Evolutionary conservation across 2,888 invertebrate genomes (phyloP), one percentile per base, ranked within the genome.

Genomic region (Cantharis nigra): DNA sequence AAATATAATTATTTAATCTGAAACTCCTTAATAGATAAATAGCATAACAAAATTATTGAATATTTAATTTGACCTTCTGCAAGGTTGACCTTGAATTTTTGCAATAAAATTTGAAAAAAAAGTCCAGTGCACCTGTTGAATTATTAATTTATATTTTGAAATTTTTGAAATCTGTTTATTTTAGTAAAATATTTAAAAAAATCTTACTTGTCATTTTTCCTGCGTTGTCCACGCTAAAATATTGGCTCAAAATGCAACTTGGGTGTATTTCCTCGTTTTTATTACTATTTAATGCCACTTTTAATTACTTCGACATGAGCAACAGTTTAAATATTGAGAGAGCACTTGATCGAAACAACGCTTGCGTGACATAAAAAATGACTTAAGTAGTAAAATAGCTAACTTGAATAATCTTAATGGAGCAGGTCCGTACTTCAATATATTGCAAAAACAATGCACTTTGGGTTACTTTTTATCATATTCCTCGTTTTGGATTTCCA

Each of bases 41-140:
- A n/a, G 23, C 16, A 18, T 26, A 16, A 49, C 14, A 72, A n/a
- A 67, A 72, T 67, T 49, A 72, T 67, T 49, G 14, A 33, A 63
- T n/a, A n/a, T 49, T 49, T 49, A 63, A 62, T 64, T 62, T 69
- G 74, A 74, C 74, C 74, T 73, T 73, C 73, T 63, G 49, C 69
- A 74, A 74, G 74, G 49, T 74, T 74, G 74, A 74, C 74, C 74
- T 74, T 74, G 63, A 69, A 62, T 13, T 11, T 33, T 20, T 71
- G 49, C 49, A 49, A 49, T 13, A n/a, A 49, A 49, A 33, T n/a
- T n/a, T 2, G 4, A n/a, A 49, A 49, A 49, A 33, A 33, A 26
- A 26, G 9, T 26, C 26, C 9, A 49, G 49, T 7, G 49, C 49
- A 49, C 49, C 49, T 49, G 49, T 49, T 49, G 3, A 49, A 33